Evolutionary conservation across 2,797 vertebrate genomes (phyloP).

Genomic region (Pangasius macronema): DNA sequence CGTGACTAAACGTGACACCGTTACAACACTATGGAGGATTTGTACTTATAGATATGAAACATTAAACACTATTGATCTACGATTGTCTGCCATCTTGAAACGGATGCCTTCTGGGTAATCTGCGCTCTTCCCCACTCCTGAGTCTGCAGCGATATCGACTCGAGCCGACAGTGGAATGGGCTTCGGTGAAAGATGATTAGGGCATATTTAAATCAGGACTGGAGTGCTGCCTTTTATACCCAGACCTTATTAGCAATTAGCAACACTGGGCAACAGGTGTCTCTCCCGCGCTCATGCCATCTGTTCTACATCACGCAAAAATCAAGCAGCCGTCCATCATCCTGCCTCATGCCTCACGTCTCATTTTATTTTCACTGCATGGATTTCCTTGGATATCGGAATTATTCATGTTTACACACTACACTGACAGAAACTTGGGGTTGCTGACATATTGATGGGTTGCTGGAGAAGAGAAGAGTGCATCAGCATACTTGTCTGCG

Average conservation of each 20-base stretch:
- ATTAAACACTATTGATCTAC: not conserved
- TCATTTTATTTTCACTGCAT: not conserved
- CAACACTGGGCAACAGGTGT: conserved; percentile 49
- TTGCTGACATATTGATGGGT: not conserved
- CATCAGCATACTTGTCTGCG: not conserved
- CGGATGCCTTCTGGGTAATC: not conserved
- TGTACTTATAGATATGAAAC: not conserved
- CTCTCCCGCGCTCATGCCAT: conserved; percentile 44
- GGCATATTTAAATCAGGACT: not conserved
- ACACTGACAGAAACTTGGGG: not conserved
- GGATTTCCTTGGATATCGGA: not conserved
- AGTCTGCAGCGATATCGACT: not conserved
- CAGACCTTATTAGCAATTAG: conserved; percentile 32
- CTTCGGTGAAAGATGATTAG: not conserved
- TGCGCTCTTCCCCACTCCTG: not conserved
- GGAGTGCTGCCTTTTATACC: conserved; percentile 29
- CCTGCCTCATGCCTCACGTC: conserved; percentile 1
- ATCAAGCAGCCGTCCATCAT: conserved; percentile 27
- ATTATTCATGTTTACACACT: not conserved
- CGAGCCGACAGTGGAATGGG: not conserved
- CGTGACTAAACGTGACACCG: not conserved
- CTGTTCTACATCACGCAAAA: conserved; percentile 46
- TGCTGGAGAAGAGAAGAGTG: not conserved
- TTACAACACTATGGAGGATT: not conserved
- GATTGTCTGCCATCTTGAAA: not conserved